Evolutionary conservation across 2,113 vertebrate genomes (phyloP).

Genomic region (Fulmarus glacialis): DNA sequence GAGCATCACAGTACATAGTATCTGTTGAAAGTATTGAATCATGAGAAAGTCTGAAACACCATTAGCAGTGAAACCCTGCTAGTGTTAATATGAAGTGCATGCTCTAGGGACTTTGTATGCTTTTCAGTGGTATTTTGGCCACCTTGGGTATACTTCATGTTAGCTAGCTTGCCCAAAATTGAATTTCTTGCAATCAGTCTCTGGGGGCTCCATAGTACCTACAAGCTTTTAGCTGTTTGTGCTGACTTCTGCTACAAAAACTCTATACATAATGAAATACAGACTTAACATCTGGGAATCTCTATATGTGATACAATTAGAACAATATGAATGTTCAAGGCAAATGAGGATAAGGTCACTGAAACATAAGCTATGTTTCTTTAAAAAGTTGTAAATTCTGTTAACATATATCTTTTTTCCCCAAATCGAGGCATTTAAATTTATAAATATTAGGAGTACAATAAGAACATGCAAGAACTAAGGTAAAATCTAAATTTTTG

Average conservation of each 20-base stretch:
- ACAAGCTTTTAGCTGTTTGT: background rate
- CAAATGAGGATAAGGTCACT: background rate
- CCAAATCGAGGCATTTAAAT: background rate
- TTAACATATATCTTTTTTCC: background rate
- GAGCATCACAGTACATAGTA: background rate
- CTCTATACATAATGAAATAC: background rate
- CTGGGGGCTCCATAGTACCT: background rate
- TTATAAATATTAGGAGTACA: background rate
- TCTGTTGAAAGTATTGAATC: background rate
- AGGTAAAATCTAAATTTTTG: background rate
- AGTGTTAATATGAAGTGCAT: background rate
- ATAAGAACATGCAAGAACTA: background rate
- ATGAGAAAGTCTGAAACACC: background rate
- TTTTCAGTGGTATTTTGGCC: background rate
- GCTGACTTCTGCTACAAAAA: background rate
- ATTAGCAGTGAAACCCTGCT: background rate
- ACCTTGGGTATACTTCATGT: background rate
- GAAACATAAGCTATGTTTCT: background rate
- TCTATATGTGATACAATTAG: background rate
- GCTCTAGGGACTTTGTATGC: background rate
- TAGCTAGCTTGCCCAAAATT: background rate
- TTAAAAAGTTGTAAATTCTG: background rate
- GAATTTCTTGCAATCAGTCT: background rate
- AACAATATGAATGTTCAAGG: background rate
- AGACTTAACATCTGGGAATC: background rate